These are phyloP conservation scores for Hippoglossus stenolepis DNA, from an alignment of 2,113 vertebrate species.

Conservation along the genomic window DNA sequence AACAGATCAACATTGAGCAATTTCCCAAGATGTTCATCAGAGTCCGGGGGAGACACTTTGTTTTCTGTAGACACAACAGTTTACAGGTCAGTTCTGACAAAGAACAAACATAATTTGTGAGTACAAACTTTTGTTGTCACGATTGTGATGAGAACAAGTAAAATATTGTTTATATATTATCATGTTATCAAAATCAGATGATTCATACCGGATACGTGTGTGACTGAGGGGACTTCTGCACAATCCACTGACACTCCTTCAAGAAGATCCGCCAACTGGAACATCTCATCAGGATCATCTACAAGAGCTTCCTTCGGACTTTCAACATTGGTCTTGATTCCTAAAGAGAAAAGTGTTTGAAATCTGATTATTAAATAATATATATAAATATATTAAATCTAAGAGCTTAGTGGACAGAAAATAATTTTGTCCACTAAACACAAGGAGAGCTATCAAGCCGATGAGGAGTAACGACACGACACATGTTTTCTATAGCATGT, in stretches of 20 bases:
- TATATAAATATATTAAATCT: too few species aligned
- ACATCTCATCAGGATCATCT: slow-evolving; percentile 82
- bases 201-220: slow-evolving; percentile 78
- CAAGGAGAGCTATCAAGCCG: too few species aligned
- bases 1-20: slow-evolving; percentile 72
- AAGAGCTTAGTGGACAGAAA: too few species aligned
- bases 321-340: slow-evolving; percentile 75
- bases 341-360: slow-evolving; percentile 52
- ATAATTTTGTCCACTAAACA: too few species aligned
- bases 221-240: slow-evolving; percentile 66
- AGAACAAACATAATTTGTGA: background rate
- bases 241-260: slow-evolving; percentile 83
- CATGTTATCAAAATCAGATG: background rate
- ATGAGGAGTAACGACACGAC: too few species aligned
- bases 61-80: slow-evolving; percentile 70
- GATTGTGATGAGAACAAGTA: background rate
- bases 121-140: too few species aligned
- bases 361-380: background rate
- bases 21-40: slow-evolving; percentile 64
- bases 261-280: slow-evolving; percentile 81
- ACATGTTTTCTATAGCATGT: too few species aligned
- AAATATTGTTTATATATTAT: background rate
- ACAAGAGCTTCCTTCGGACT: slow-evolving; percentile 79
- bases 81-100: background rate
- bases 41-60: slow-evolving; percentile 39